These are phyloP conservation scores for Vanessa tameamea DNA, from an alignment of 1,140 invertebrate genomes.

Conservation along the genomic window DNA sequence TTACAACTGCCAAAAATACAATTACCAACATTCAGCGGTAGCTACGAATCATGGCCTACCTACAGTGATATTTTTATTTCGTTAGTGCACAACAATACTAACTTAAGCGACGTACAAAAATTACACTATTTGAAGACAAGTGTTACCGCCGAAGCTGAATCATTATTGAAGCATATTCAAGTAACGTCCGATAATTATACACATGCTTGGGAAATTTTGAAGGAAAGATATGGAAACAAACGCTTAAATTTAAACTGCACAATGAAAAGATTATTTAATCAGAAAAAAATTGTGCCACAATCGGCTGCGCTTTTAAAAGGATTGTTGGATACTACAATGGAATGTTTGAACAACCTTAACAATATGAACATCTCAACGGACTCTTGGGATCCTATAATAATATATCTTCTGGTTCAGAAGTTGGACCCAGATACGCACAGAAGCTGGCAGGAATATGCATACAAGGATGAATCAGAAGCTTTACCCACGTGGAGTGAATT, in stretches of 20 bases:
- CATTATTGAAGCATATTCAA: constrained; percentile 35
- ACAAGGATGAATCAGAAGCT: constrained; percentile 33
- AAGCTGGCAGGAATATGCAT: constrained; percentile 48
- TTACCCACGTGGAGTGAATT: constrained; percentile 45
- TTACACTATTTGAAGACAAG: constrained; percentile 1
- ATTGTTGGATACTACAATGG: constrained; percentile 50
- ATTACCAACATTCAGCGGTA: constrained; percentile 2
- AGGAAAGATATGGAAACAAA: constrained; percentile 61
- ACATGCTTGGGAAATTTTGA: constrained; percentile 58
- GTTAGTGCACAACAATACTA: constrained; percentile 4
- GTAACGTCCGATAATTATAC: constrained; percentile 57
- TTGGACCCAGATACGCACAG: constrained; percentile 46
- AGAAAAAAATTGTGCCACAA: constrained; percentile 43
- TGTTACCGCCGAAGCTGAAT: constrained; percentile 1
- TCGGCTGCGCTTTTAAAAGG: constrained; percentile 39
- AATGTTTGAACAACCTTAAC: constrained; percentile 49
- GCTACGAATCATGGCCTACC: constrained; percentile 6
- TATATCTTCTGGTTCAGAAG: constrained; percentile 48
- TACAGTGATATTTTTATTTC: neutral
- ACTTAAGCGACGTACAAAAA: constrained; percentile 4
- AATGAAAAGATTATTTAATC: constrained; percentile 51
- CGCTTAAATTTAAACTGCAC: constrained; percentile 55
- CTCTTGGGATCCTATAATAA: constrained; percentile 50
- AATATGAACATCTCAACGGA: constrained; percentile 43
- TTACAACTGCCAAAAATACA: constrained; percentile 4